Evolutionary conservation across 2,797 vertebrate species (phyloP).

Genomic region (Danio aesculapii): DNA sequence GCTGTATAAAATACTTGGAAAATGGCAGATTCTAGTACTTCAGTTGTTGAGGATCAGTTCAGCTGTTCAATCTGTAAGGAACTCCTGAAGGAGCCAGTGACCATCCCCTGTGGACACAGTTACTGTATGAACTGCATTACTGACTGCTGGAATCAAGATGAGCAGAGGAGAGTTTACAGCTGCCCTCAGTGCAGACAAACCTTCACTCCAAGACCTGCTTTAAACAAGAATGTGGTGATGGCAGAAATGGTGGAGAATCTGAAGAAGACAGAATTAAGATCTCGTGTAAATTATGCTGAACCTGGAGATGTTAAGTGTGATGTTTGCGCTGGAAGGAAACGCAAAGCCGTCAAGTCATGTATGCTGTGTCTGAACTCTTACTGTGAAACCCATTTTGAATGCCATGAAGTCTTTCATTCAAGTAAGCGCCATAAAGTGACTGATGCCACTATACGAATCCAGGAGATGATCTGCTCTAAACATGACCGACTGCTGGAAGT

Average conservation of each 20-base stretch:
- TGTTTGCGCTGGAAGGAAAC: not conserved
- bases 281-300: not conserved
- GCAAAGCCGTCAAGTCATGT: not conserved
- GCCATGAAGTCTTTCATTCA: not conserved
- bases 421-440: not conserved
- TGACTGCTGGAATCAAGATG: not conserved
- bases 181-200: conserved; percentile 4
- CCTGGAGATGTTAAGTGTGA: conserved; percentile 1
- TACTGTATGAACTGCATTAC: conserved; percentile 10
- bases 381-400: not conserved
- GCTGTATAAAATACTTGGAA: not conserved
- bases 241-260: not conserved
- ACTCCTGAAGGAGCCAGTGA: conserved; percentile 5
- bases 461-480: conserved; percentile 2
- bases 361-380: not conserved
- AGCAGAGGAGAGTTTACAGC: not conserved
- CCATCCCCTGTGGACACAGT: conserved; percentile 14
- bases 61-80: not conserved
- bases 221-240: not conserved
- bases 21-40: not conserved
- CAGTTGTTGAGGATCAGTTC: not conserved
- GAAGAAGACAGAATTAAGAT: not conserved
- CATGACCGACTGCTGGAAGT: not conserved
- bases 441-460: not conserved
- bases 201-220: conserved; percentile 14